Evolutionary conservation across 2,113 vertebrate genomes (phyloP).

Genomic region (Argyrosomus japonicus): DNA sequence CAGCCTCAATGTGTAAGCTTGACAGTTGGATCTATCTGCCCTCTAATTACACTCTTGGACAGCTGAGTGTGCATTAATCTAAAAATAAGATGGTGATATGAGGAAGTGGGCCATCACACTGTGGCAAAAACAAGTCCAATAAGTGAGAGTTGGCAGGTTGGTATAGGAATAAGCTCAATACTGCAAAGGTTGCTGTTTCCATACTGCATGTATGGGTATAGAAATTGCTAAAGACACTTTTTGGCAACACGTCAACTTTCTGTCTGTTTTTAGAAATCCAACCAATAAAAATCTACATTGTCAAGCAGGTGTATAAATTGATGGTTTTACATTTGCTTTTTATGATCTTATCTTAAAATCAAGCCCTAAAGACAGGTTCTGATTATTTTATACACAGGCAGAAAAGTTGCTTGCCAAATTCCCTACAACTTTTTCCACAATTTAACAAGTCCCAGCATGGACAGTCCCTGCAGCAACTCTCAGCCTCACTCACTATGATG

Average conservation of each 20-base stretch:
- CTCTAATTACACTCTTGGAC: slow-evolving; percentile 58
- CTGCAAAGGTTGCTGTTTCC: background rate
- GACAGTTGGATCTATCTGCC: slow-evolving; percentile 45
- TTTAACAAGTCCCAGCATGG: slow-evolving; percentile 48
- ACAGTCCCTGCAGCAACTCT: background rate
- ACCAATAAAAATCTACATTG: background rate
- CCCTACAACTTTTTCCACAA: slow-evolving; percentile 12
- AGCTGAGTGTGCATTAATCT: slow-evolving; percentile 54
- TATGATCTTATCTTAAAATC: slow-evolving; percentile 37
- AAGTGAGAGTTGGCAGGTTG: background rate
- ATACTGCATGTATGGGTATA: background rate
- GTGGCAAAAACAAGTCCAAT: slow-evolving; percentile 13
- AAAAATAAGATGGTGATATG: slow-evolving; percentile 9
- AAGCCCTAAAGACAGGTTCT: slow-evolving; percentile 38
- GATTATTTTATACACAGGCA: slow-evolving; percentile 35
- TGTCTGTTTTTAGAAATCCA: slow-evolving; percentile 5
- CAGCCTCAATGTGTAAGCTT: slow-evolving; percentile 34
- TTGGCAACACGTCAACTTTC: slow-evolving; percentile 1
- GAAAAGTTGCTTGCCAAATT: slow-evolving; percentile 38
- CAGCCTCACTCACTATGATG: slow-evolving; percentile 1
- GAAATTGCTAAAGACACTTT: background rate
- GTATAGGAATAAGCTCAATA: background rate
- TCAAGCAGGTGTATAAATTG: slow-evolving; percentile 37
- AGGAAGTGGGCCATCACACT: slow-evolving; percentile 32
- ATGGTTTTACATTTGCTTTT: slow-evolving; percentile 33